Base-by-base conservation (phyloP, 2,797 vertebrate species). In the Poecilia picta region DNA sequence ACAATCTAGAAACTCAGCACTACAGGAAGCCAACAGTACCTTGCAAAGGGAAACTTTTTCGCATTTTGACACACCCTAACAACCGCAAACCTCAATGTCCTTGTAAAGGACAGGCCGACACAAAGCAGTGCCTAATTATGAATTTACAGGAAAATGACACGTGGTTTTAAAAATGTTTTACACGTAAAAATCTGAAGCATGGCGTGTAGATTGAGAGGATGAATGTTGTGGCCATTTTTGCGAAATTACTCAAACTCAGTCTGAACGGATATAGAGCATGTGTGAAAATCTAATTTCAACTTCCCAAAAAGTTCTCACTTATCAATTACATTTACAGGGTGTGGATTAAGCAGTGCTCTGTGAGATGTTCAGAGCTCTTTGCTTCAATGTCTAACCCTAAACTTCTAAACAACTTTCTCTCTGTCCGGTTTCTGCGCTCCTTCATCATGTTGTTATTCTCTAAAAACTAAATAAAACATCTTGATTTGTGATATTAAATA, bases 1-100 rank as follows among this genome's bases (percentile, higher is more conserved):
- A 93, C 89, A 93, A 87, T 85, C 80, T 39, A 85, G 79, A 87
- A 89, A 85, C 82, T 88, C 70, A 87, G 85, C 76, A 75, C 73
- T 80, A 76, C 45, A 70, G 66, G 41, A 88, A 82, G 86, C 79
- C 83, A 70, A 70, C 36, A 43, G 66, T 43, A 23, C 66, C 66
- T 70, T 43, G 66, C 66, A 41, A 70, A 70, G 25, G 11, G 10
- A 12, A 43, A 43, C 23, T 13, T 70, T 70, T 68, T 41, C 4
- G 25, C 20, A n/a, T 41, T 70, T 70, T 70, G 23, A 70, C 39
- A 25, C 66, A 43, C 12, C 23, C 20, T n/a, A n/a, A 68, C 64
- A 43, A 43, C 66, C 39, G 13, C 23, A n/a, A 41, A 43, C 23
- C 36, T 70, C 39, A 43, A 25, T 13, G 39, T n/a, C 25, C 25